Evolutionary conservation across 1,140 invertebrate genomes (phyloP).

Genomic region (Pomacea maculata): DNA sequence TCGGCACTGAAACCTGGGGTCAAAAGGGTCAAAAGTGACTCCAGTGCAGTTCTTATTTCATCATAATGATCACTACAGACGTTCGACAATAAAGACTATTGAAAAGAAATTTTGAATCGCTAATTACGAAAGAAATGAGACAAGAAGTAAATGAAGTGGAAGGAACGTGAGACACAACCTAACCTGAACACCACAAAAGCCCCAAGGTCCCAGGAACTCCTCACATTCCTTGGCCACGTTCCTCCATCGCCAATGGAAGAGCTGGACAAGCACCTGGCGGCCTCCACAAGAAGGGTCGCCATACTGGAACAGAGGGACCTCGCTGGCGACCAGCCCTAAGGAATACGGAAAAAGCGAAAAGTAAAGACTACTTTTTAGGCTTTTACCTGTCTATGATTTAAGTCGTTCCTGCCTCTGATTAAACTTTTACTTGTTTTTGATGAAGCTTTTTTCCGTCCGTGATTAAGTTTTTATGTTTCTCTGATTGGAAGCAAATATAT

Average conservation of each 20-base stretch:
- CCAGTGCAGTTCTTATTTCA: no score
- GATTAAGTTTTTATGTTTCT: no score
- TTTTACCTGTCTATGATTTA: no score
- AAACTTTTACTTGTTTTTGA: no score
- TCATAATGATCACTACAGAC: not conserved
- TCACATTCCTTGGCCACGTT: conserved; percentile 84
- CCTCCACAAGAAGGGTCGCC: conserved; percentile 68
- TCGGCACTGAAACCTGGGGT: not conserved
- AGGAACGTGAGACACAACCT: not conserved
- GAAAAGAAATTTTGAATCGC: no score
- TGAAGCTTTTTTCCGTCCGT: no score
- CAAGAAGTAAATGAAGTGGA: not conserved
- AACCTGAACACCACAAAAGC: conserved; percentile 64
- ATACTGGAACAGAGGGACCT: conserved; percentile 22
- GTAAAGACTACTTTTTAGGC: no score
- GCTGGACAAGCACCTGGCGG: conserved; percentile 57
- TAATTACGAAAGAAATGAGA: not conserved
- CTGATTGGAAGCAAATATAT: no score
- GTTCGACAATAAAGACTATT: not conserved
- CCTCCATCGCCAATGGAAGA: conserved; percentile 62
- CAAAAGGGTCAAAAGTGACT: not conserved
- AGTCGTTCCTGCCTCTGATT: no score
- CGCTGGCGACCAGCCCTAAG: not conserved
- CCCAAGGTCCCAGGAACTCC: conserved; percentile 78
- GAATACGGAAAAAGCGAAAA: no score